Evolutionary conservation across 2,797 vertebrate species (phyloP).

Genomic region (Hydrocynus forskahlii): DNA sequence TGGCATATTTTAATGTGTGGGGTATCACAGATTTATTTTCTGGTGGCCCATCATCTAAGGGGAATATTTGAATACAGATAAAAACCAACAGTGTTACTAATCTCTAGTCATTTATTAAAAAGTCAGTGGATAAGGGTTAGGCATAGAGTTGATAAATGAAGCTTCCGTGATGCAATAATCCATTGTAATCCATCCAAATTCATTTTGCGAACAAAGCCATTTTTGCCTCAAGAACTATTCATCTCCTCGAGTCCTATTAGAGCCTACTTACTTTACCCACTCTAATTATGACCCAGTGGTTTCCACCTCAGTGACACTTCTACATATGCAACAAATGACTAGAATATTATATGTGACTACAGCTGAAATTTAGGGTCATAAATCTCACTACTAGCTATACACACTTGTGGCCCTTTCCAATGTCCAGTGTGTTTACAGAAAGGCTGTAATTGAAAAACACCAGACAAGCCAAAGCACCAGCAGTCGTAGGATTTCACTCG

Average conservation of each 20-base stretch:
- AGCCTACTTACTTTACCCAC: background rate
- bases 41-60: background rate
- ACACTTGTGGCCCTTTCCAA: background rate
- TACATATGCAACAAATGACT: background rate
- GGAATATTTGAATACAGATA: background rate
- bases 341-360: background rate
- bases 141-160: background rate
- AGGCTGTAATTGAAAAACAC: constrained; percentile 29
- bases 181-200: background rate
- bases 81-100: background rate
- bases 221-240: no score
- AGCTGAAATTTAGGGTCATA: background rate
- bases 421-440: background rate
- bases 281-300: background rate
- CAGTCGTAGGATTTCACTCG: background rate
- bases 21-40: no score
- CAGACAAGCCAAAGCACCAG: background rate
- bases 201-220: no score
- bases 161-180: background rate
- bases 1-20: background rate
- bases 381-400: background rate
- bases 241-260: background rate
- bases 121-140: background rate
- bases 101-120: background rate
- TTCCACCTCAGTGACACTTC: no score